These are phyloP conservation scores for Micropterix aruncella DNA, from an alignment of 2,888 invertebrate species.

Conservation along the genomic window DNA sequence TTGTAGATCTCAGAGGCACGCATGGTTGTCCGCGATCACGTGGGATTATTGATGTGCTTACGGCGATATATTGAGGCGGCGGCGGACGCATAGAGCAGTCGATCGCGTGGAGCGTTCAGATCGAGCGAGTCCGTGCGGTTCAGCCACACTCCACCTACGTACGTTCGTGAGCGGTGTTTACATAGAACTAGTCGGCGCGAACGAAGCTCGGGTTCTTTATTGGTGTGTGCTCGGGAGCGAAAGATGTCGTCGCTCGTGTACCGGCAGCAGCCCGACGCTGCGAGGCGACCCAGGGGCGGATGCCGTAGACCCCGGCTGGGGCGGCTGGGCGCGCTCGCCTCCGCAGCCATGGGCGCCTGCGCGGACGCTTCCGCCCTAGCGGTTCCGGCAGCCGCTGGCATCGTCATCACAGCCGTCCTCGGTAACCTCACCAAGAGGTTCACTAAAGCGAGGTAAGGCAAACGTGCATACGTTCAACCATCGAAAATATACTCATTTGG, in stretches of 20 bases:
- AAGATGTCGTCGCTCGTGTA: background rate
- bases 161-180: too few relatives aligned
- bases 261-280: background rate
- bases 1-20: too few relatives aligned
- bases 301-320: constrained; percentile 18
- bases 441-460: background rate
- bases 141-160: too few relatives aligned
- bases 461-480: too few relatives aligned
- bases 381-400: constrained; percentile 33
- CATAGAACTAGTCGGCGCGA: too few relatives aligned
- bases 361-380: constrained; percentile 35
- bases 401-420: constrained; percentile 23
- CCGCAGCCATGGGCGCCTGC: constrained; percentile 31
- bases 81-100: too few relatives aligned
- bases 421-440: background rate
- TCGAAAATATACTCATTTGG: too few relatives aligned
- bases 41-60: too few relatives aligned
- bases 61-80: too few relatives aligned
- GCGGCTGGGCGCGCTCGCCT: constrained; percentile 31
- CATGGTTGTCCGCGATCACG: too few relatives aligned
- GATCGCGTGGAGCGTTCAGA: background rate
- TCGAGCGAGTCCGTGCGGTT: background rate
- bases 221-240: too few relatives aligned
- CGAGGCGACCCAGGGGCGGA: background rate
- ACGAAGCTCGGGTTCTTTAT: too few relatives aligned